These are phyloP conservation scores for Crotalus adamanteus DNA, from an alignment of 2,797 vertebrate species.

Conservation along the genomic window DNA sequence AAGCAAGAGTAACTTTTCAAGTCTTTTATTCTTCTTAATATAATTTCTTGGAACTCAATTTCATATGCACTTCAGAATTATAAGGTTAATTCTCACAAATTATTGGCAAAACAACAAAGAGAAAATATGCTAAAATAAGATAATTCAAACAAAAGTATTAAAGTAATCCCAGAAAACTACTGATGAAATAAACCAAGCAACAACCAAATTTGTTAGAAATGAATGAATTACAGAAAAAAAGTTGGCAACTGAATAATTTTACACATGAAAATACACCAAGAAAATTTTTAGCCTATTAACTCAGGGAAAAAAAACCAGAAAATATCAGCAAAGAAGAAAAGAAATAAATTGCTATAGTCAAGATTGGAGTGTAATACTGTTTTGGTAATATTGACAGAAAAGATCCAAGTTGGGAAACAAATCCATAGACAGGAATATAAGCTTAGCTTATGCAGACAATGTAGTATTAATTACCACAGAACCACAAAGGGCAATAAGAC, in stretches of 20 bases:
- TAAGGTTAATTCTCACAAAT: background rate
- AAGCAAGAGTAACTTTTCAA: conserved; percentile 21
- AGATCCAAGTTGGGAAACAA: background rate
- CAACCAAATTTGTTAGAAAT: background rate
- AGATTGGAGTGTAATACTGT: background rate
- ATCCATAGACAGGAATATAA: background rate
- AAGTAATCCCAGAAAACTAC: background rate
- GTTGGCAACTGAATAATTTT: background rate
- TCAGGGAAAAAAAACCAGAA: background rate
- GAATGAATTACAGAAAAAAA: background rate
- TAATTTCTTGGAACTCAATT: conserved; percentile 32
- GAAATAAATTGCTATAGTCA: background rate
- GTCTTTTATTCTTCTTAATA: conserved; percentile 45
- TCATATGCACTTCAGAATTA: conserved; percentile 4
- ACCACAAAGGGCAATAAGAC: background rate
- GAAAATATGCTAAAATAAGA: background rate
- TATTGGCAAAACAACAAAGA: conserved; percentile 11
- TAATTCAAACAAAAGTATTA: background rate
- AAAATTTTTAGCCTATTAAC: background rate
- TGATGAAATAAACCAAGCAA: background rate
- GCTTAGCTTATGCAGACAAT: background rate
- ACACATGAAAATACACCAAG: background rate
- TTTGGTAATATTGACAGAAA: background rate
- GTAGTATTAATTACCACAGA: background rate
- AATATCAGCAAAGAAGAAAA: background rate